These are phyloP conservation scores for Mythimna pallens DNA, from an alignment of 2,888 invertebrate species.

Conservation along the genomic window DNA sequence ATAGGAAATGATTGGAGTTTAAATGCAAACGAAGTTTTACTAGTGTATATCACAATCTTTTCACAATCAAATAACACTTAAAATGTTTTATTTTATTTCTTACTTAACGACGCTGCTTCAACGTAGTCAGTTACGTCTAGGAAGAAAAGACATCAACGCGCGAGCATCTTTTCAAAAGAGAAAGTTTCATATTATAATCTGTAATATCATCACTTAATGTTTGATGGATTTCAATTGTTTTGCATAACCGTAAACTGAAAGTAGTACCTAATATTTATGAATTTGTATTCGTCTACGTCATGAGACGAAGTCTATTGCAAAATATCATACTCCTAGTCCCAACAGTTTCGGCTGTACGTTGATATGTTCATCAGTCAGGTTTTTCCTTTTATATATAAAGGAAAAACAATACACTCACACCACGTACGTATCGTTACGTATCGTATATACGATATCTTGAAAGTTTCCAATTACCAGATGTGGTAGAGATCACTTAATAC, in stretches of 20 bases:
- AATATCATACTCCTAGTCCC: no score
- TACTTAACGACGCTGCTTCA: conserved; percentile 21
- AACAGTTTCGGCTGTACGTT: no score
- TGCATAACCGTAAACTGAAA: conserved; percentile 7
- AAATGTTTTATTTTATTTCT: conserved; percentile 15
- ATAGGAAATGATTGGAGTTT: not conserved
- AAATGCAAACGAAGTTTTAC: not conserved
- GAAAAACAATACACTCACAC: no score
- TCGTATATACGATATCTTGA: not conserved
- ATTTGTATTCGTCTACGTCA: no score
- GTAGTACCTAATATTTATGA: not conserved
- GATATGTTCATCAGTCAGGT: no score
- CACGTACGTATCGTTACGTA: no score
- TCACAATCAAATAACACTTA: not conserved
- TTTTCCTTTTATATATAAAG: no score
- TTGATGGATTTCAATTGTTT: conserved; percentile 20
- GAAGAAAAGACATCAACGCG: conserved; percentile 73
- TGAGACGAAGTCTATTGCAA: no score
- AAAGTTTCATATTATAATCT: conserved; percentile 46
- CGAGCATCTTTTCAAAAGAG: conserved; percentile 55
- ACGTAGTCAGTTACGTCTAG: conserved; percentile 43
- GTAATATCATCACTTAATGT: conserved; percentile 15
- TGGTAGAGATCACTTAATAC: not conserved
- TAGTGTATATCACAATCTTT: not conserved
- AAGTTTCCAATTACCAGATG: not conserved